These are phyloP conservation scores for Atta cephalotes DNA, from an alignment of 1,140 invertebrate genomes.

Conservation along the genomic window DNA sequence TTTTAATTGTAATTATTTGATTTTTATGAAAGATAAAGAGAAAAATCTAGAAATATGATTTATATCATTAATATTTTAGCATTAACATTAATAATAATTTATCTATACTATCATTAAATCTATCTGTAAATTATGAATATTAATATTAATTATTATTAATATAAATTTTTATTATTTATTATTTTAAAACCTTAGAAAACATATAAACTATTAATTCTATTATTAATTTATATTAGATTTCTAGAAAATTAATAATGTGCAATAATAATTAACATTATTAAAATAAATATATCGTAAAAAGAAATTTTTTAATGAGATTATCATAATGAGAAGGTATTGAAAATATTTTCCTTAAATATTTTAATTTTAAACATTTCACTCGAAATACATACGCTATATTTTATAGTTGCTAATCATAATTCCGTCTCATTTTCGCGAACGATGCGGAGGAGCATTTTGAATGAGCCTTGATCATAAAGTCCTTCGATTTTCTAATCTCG, in stretches of 20 bases:
- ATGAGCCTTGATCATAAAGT: conserved; percentile 33
- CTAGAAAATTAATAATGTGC: not conserved
- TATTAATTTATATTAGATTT: too few species aligned
- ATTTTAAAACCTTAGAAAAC: not conserved
- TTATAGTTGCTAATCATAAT: not conserved
- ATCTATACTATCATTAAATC: not conserved
- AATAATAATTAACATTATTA: not conserved
- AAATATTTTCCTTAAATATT: not conserved
- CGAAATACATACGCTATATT: not conserved
- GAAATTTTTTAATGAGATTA: conserved; percentile 2
- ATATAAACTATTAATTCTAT: not conserved
- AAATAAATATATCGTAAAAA: not conserved
- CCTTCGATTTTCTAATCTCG: conserved; percentile 47
- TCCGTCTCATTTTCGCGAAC: not conserved
- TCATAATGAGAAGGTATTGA: not conserved
- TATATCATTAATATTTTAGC: conserved; percentile 5
- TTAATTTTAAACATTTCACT: not conserved
- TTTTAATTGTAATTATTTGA: not conserved
- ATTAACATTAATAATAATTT: not conserved
- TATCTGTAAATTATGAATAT: not conserved
- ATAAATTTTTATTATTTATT: conserved; percentile 3
- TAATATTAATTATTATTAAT: not conserved
- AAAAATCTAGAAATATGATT: not conserved
- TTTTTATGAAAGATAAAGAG: not conserved
- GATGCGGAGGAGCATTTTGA: conserved; percentile 6